A percentile compares a stretch with the other conserved stretches of the same genome.
Conservation (phyloP, 2,888 invertebrate genomes). For the Clusia tigrina region DNA sequence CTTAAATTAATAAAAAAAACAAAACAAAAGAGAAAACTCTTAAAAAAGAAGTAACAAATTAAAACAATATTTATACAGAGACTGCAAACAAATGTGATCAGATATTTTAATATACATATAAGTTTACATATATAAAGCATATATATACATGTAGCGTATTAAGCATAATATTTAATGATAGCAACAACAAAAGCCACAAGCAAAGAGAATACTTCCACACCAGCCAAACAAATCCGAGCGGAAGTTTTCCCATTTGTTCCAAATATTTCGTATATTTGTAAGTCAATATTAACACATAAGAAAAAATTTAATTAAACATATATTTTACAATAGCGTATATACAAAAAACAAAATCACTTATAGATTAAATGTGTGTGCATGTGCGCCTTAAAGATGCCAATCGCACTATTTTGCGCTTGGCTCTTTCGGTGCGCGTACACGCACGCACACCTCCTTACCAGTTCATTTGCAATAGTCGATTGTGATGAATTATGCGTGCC, state of each 20-base stretch:
- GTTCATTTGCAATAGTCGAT: conserved; percentile 55
- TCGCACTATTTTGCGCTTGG: not conserved
- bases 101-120: conserved; percentile 64
- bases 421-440: not conserved
- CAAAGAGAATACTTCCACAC: not conserved
- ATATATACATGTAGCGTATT: conserved; percentile 33
- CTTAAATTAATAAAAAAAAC: conserved; percentile 12
- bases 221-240: not conserved
- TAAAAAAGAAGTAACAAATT: conserved; percentile 41
- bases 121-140: conserved; percentile 53
- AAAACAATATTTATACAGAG: conserved; percentile 60
- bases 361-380: not conserved
- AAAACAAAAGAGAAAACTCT: conserved; percentile 21
- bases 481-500: conserved; percentile 33
- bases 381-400: not conserved
- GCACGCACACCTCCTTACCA: conserved; percentile 36
- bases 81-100: conserved; percentile 66
- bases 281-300: conserved; percentile 44
- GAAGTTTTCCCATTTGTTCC: conserved; percentile 12
- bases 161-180: conserved; percentile 15
- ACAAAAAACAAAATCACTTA: conserved; percentile 37
- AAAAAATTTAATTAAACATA: conserved; percentile 45
- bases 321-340: conserved; percentile 55
- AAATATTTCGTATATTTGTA: conserved; percentile 22
- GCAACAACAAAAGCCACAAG: conserved; percentile 36